phyloP scores from a whole-genome alignment of 2,888 invertebrate species.

The Drosophila macrospina region DNA sequence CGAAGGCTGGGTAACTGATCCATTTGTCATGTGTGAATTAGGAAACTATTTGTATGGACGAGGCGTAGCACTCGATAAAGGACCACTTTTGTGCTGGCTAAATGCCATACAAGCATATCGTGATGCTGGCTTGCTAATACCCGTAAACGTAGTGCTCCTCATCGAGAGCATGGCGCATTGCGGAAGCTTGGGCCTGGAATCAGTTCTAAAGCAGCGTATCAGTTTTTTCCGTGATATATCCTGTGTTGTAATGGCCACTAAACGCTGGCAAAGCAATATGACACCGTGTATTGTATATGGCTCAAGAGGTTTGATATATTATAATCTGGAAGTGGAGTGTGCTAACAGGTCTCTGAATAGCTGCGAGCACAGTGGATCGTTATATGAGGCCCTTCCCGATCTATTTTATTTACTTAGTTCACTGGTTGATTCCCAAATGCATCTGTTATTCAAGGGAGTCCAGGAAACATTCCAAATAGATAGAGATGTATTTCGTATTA shows the following conservation, averaged over 20 bases:
- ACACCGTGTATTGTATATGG: conserved; percentile 51
- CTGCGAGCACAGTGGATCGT: conserved; percentile 50
- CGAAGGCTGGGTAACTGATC: conserved; percentile 55
- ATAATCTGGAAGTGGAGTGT: conserved; percentile 55
- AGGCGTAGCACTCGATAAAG: conserved; percentile 53
- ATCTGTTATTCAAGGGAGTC: conserved; percentile 28
- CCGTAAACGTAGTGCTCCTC: conserved; percentile 48
- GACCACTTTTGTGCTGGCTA: conserved; percentile 58
- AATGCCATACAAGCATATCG: conserved; percentile 57
- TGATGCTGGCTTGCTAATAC: conserved; percentile 44
- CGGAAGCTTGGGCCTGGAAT: conserved; percentile 51
- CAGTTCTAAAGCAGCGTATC: conserved; percentile 46
- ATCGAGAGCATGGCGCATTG: conserved; percentile 60
- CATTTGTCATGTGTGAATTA: conserved; percentile 49
- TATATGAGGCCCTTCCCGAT: conserved; percentile 59
- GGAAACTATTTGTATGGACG: conserved; percentile 54
- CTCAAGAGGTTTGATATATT: conserved; percentile 54
- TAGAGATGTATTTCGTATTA: conserved; percentile 8
- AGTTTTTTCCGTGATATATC: conserved; percentile 57
- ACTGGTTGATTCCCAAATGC: conserved; percentile 36
- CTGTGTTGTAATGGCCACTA: conserved; percentile 50
- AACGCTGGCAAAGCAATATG: conserved; percentile 50
- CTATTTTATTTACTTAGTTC: conserved; percentile 47
- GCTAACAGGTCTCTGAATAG: conserved; percentile 43
- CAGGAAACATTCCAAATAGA: conserved; percentile 32